phyloP scores from a whole-genome alignment of 2,797 vertebrate genomes.

The Cheirogaleus major region DNA sequence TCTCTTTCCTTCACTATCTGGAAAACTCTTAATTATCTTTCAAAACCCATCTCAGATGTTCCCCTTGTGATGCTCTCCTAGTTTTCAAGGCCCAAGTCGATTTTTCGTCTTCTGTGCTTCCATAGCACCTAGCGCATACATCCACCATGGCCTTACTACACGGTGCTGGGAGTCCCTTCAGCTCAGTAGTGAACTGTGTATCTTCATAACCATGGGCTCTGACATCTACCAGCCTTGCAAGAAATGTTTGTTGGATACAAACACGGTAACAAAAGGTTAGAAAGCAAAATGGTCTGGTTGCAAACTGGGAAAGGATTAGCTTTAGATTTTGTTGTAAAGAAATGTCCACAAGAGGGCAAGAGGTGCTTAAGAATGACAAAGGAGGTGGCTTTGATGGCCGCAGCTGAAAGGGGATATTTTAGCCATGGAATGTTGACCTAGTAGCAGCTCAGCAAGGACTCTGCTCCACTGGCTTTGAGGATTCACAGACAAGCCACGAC shows the following conservation, averaged over 20 bases:
- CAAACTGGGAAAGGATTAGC: background rate
- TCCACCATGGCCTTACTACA: background rate
- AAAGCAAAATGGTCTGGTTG: background rate
- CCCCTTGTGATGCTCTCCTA: background rate
- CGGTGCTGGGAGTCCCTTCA: background rate
- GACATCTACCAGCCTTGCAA: background rate
- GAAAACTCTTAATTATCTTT: background rate
- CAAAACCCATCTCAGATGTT: background rate
- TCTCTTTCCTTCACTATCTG: background rate
- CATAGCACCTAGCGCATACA: background rate
- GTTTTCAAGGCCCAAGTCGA: background rate
- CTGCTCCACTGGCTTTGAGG: background rate
- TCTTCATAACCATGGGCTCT: background rate
- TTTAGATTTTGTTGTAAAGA: background rate
- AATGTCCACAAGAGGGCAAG: conserved; percentile 31
- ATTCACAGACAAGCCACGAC: background rate
- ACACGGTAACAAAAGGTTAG: background rate
- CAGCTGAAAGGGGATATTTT: background rate
- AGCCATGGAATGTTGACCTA: background rate
- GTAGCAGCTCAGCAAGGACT: background rate
- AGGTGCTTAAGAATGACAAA: background rate
- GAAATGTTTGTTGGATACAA: background rate
- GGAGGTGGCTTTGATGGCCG: background rate
- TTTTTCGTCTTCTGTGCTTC: background rate
- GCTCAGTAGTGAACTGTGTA: too few species aligned